phyloP scores from a whole-genome alignment of 2,888 invertebrate genomes.

The Scaptomyza tumidula region DNA sequence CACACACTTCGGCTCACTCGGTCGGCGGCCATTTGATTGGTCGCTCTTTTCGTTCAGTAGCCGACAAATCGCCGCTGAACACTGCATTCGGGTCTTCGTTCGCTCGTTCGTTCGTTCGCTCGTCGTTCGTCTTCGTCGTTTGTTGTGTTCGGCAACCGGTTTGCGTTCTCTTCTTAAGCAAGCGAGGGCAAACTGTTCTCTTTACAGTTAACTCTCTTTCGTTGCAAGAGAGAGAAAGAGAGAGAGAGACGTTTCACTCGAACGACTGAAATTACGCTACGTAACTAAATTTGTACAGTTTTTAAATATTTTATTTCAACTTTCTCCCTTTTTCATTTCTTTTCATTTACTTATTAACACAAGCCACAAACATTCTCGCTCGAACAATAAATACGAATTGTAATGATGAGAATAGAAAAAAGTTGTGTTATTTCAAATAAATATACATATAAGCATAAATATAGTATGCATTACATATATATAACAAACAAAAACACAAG shows the following conservation, averaged over 20 bases:
- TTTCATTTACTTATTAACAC: not conserved
- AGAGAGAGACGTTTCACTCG: not conserved
- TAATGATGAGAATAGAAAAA: not conserved
- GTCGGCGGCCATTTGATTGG: conserved; percentile 45
- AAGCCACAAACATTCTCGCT: not conserved
- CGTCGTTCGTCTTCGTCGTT: conserved; percentile 7
- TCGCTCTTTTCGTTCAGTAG: conserved; percentile 35
- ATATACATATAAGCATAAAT: no score
- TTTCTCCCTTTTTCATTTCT: not conserved
- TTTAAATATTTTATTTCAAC: conserved; percentile 7
- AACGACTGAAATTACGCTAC: conserved; percentile 5
- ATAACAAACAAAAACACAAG: no score
- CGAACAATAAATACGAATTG: not conserved
- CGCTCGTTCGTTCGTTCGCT: conserved; percentile 4
- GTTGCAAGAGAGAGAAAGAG: conserved; percentile 8
- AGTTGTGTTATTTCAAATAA: no score
- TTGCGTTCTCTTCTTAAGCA: conserved; percentile 29
- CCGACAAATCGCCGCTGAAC: conserved; percentile 47
- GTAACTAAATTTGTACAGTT: conserved; percentile 15
- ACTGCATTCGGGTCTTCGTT: conserved; percentile 9
- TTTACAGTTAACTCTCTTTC: conserved; percentile 27
- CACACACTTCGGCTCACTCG: conserved; percentile 34
- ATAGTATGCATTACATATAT: no score
- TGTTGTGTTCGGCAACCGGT: conserved; percentile 50
- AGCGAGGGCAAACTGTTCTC: conserved; percentile 11